phyloP scores from a whole-genome alignment of 2,797 vertebrate species.

The Molothrus ater region DNA sequence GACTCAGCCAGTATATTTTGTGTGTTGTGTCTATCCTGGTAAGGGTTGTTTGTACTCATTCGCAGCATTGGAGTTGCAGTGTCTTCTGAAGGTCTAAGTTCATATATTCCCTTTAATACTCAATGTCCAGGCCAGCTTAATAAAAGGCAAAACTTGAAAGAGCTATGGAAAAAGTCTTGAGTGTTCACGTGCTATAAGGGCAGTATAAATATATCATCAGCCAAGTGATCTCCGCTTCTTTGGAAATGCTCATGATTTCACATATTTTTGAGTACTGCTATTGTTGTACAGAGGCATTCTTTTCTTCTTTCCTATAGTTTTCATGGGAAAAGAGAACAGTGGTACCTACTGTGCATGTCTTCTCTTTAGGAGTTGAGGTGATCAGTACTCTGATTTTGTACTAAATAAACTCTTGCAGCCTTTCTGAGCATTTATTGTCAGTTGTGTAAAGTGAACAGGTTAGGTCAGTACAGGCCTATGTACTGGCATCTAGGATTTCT shows the following conservation, averaged over 20 bases:
- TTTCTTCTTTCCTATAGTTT: neutral
- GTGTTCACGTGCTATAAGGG: neutral
- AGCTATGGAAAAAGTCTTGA: neutral
- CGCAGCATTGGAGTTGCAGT: neutral
- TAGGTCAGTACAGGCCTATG: neutral
- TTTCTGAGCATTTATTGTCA: neutral
- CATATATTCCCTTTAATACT: neutral
- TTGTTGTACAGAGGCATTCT: neutral
- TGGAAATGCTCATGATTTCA: neutral
- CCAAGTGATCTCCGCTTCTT: neutral
- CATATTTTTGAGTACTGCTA: neutral
- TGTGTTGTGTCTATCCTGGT: rapidly evolving
- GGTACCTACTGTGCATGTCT: neutral
- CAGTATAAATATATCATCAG: neutral
- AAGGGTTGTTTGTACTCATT: neutral
- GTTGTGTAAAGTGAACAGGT: neutral
- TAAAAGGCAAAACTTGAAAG: neutral
- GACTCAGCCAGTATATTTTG: neutral
- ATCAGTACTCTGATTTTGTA: neutral
- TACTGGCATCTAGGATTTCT: neutral
- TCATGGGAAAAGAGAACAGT: neutral
- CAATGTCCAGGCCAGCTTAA: neutral
- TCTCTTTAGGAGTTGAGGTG: neutral
- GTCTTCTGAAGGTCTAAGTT: neutral
- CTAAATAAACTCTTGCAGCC: neutral